A percentile compares a stretch with the other conserved stretches of the same genome.
phyloP scores from a whole-genome alignment of 2,797 vertebrate genomes.

The Catharus ustulatus region DNA sequence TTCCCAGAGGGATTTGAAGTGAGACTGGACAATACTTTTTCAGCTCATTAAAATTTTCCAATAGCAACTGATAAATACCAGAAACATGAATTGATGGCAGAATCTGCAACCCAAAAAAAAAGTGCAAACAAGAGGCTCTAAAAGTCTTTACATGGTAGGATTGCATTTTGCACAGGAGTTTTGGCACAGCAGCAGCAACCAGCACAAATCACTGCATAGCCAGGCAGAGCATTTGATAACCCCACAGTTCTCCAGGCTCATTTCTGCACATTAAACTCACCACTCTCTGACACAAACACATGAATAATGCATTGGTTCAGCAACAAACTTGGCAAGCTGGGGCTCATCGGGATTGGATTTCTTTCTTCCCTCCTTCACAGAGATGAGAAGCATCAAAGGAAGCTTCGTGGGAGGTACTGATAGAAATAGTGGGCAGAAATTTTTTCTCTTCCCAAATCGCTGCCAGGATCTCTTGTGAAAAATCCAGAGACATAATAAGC shows the following conservation, averaged over 20 bases:
- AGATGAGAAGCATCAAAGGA: neutral
- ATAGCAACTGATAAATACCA: neutral
- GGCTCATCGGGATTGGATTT: neutral
- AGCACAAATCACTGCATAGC: neutral
- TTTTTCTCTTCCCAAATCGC: rapidly evolving
- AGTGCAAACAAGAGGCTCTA: neutral
- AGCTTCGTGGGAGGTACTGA: neutral
- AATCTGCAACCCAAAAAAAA: neutral
- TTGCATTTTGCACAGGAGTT: neutral
- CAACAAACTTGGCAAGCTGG: neutral
- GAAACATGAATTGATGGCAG: neutral
- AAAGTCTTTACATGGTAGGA: neutral
- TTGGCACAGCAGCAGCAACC: neutral
- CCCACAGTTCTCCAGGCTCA: neutral
- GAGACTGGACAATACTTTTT: neutral
- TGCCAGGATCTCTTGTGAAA: neutral
- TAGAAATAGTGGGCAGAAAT: neutral
- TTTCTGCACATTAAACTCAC: conserved; percentile 19
- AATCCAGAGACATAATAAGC: neutral
- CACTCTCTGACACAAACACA: neutral
- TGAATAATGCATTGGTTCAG: conserved; percentile 44
- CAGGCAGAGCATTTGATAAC: neutral
- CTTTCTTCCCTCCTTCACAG: neutral
- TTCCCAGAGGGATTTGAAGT: neutral
- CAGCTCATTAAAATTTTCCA: neutral